Percentiles rank a stretch among this genome's conserved stretches.
These are phyloP conservation scores for Rhadinocentrus ornatus DNA, from an alignment of 2,797 vertebrate species.

Conservation along the genomic window DNA sequence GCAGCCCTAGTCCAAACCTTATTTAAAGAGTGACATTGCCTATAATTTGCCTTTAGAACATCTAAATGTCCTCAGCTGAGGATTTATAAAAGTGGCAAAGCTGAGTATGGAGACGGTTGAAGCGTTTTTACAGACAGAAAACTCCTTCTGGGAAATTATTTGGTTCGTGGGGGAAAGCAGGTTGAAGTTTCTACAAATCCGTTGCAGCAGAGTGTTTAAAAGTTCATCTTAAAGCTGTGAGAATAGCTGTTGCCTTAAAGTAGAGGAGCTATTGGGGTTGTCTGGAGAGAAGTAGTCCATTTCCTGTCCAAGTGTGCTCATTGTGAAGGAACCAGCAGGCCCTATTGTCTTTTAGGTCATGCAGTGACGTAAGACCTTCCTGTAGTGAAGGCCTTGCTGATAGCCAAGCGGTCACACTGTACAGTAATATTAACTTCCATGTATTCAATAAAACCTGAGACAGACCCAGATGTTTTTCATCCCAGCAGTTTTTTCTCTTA, in stretches of 20 bases:
- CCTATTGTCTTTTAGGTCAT: conserved; percentile 72
- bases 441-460: conserved; percentile 74
- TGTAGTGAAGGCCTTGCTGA: conserved; percentile 77
- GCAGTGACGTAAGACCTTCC: conserved; percentile 71
- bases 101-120: not conserved
- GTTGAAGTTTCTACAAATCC: conserved; percentile 41
- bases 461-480: conserved; percentile 66
- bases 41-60: conserved; percentile 41
- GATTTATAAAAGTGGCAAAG: conserved; percentile 26
- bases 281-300: conserved; percentile 45
- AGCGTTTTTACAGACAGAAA: conserved; percentile 6
- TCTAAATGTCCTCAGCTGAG: conserved; percentile 37
- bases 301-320: conserved; percentile 69
- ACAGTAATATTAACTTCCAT: conserved; percentile 72
- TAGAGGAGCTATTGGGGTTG: conserved; percentile 44
- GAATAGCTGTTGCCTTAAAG: conserved; percentile 33
- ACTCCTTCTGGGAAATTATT: conserved; percentile 50
- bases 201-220: conserved; percentile 12
- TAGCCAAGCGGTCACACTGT: conserved; percentile 61
- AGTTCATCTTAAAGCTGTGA: conserved; percentile 50
- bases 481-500: conserved; percentile 34
- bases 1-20: too few relatives aligned
- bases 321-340: conserved; percentile 66
- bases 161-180: conserved; percentile 34
- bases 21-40: conserved; percentile 20